Evolutionary conservation across 2,888 invertebrate species (phyloP).

Genomic region (Xestia xanthographa): DNA sequence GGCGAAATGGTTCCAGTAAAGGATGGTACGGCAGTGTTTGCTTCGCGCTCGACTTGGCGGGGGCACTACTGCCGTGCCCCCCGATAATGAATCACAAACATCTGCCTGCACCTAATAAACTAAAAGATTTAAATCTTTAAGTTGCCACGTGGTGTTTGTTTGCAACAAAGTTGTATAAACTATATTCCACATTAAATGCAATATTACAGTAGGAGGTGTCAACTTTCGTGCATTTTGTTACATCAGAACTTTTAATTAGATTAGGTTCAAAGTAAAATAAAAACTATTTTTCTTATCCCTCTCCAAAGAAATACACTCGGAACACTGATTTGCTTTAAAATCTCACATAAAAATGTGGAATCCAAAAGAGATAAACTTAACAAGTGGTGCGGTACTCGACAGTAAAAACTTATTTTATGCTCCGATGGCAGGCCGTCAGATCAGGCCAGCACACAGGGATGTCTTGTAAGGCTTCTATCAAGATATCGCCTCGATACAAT

Average conservation of each 20-base stretch:
- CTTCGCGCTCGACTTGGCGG: too few species aligned
- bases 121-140: not conserved
- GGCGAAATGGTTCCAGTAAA: too few species aligned
- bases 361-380: conserved; percentile 51
- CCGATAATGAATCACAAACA: not conserved
- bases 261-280: conserved; percentile 9
- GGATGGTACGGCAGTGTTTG: too few species aligned
- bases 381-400: conserved; percentile 59
- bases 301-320: conserved; percentile 7
- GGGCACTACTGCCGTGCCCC: too few species aligned
- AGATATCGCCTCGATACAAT: conserved; percentile 77
- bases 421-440: conserved; percentile 39
- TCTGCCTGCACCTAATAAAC: too few species aligned
- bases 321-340: conserved; percentile 48
- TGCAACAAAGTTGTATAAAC: not conserved
- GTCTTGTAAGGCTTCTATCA: conserved; percentile 70
- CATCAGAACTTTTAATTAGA: conserved; percentile 16
- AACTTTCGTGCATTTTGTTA: not conserved
- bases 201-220: not conserved
- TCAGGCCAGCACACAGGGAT: conserved; percentile 54
- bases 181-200: not conserved
- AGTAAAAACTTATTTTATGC: conserved; percentile 71
- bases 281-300: conserved; percentile 7
- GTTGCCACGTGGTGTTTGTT: not conserved
- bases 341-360: conserved; percentile 53